Evolutionary conservation across 2,113 vertebrate genomes (phyloP), one percentile per base, ranked within the genome.

Genomic region (Channa argus): DNA sequence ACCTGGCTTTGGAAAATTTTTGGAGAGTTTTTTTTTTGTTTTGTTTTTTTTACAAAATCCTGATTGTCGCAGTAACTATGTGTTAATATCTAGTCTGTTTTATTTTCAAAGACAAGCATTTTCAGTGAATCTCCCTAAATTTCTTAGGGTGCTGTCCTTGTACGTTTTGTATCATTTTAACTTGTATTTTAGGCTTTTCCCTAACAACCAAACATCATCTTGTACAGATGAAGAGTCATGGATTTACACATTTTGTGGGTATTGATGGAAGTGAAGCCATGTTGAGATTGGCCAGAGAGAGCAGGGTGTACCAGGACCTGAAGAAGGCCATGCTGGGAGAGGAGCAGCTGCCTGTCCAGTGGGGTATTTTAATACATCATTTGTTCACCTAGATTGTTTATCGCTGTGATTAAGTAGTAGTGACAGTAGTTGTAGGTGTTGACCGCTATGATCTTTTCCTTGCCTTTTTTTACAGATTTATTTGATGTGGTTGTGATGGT

Each of bases 241-340:
- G 98, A 37, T 98, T 98, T 86, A 9, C 59, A 60, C 85, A 84
- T 58, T 89, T 98, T 84, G 93, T 96, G 13, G 97, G 97, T 6
- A 70, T 97, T 54, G 96, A 98, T 64, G 96, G 95, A 72, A 97
- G 96, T 66, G 38, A 79, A 11, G 82, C 41, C 4, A 98, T 98
- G 97, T 84, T 98, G 83, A 77, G 93, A 36, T 12, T 59, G 52
- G 96, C 97, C 14, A 86, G 10, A 63, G 80, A 81, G 66, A 94
- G 85, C 0, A 92, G 92, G 0, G 82, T 97, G 13, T 98, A 97
- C 88, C 91, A 87, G 88, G 80, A 86, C 13, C 92, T 95, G 62
- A 94, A 88, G 84, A 92, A 74, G 56, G 93, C 91, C 52, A 69
- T 92, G 24, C 89, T 98, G 87, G 96, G 96, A 84, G 84, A 65